A percentile compares a stretch with the other conserved stretches of the same genome.
These are phyloP conservation scores for Pangasianodon gigas DNA, from an alignment of 2,113 vertebrate genomes.

Conservation along the genomic window DNA sequence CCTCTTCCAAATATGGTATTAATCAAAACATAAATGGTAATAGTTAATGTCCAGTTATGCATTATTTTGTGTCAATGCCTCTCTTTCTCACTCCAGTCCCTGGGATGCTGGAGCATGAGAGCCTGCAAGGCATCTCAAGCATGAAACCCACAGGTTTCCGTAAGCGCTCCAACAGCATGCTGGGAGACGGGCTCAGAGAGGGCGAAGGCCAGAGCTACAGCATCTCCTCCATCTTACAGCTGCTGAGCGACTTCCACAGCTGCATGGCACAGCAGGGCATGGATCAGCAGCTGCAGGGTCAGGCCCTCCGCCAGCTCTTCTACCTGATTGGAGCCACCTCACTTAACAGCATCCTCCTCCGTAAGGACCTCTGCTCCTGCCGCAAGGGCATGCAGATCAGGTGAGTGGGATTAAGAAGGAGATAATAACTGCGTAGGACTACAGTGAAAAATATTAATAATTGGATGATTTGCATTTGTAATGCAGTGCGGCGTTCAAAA, in stretches of 20 bases:
- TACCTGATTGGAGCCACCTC: slow-evolving; percentile 83
- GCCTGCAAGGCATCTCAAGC: slow-evolving; percentile 93
- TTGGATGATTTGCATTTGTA: neutral
- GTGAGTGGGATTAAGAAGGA: slow-evolving; percentile 64
- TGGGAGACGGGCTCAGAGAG: slow-evolving; percentile 70
- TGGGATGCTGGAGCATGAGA: slow-evolving; percentile 94
- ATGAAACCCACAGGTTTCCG: slow-evolving; percentile 93
- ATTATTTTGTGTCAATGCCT: neutral
- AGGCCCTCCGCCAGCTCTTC: slow-evolving; percentile 88
- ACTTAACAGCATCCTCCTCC: slow-evolving; percentile 93
- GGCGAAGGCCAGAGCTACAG: slow-evolving; percentile 74
- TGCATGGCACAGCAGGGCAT: slow-evolving; percentile 90
- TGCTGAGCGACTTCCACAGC: slow-evolving; percentile 85
- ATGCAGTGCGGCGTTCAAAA: neutral
- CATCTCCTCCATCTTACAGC: slow-evolving; percentile 86
- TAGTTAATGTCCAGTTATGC: neutral
- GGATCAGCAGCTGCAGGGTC: slow-evolving; percentile 82
- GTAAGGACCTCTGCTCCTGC: slow-evolving; percentile 98
- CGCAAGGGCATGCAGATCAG: slow-evolving; percentile 99
- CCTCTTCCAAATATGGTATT: neutral
- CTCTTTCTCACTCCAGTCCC: slow-evolving; percentile 74
- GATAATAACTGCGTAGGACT: neutral
- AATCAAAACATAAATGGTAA: neutral
- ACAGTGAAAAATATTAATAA: neutral
- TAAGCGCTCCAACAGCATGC: slow-evolving; percentile 88